phyloP scores from a whole-genome alignment of 2,888 invertebrate species.

The Eubasilissa splendida region DNA sequence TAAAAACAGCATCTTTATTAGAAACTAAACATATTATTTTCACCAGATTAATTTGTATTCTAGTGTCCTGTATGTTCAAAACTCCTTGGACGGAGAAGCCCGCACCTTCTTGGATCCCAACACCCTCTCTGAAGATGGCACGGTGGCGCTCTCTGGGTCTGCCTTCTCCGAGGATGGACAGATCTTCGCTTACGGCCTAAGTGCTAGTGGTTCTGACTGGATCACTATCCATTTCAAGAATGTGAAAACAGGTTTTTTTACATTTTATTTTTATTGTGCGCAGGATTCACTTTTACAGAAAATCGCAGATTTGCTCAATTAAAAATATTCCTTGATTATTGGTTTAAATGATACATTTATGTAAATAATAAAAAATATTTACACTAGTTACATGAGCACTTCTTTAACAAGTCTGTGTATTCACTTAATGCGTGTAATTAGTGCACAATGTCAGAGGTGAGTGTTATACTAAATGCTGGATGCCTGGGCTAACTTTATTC shows the following conservation, averaged over 20 bases:
- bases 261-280: neutral
- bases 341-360: too few species aligned
- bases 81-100: conserved; percentile 82
- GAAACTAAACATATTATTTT: too few species aligned
- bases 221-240: conserved; percentile 88
- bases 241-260: conserved; percentile 76
- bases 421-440: too few species aligned
- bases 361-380: too few species aligned
- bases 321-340: neutral
- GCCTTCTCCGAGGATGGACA: conserved; percentile 92
- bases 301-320: too few species aligned
- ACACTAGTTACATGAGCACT: too few species aligned
- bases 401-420: too few species aligned
- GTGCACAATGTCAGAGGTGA: too few species aligned
- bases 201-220: conserved; percentile 97
- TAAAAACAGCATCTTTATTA: too few species aligned
- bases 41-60: conserved; percentile 52
- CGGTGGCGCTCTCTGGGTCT: conserved; percentile 82
- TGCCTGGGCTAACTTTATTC: too few species aligned
- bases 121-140: conserved; percentile 91
- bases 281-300: too few species aligned
- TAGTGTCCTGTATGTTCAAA: conserved; percentile 93
- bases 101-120: conserved; percentile 97
- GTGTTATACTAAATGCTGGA: too few species aligned
- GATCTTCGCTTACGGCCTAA: conserved; percentile 92